Evolutionary conservation across 1,140 invertebrate species (phyloP), one percentile per base, ranked within the genome.

Genomic region (Philaenus spumarius): DNA sequence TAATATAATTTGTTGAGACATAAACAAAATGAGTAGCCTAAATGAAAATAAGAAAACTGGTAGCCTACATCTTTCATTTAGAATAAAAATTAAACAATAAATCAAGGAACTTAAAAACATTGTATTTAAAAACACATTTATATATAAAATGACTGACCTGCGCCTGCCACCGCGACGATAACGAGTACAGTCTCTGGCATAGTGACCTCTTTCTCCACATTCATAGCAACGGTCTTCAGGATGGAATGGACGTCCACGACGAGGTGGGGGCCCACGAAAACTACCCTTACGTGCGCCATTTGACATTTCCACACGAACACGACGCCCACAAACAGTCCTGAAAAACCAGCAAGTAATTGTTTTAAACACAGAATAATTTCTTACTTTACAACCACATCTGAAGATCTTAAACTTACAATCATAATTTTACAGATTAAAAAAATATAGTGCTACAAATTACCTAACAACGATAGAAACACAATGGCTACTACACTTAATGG

Each of bases 261-360:
- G 72, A 5, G 74, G 72, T 20, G 78, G 79, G 14, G 76, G 75
- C 9, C 77, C 74, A 0, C 75, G 74, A 19, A 67, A 72, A n/a
- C 78, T 75, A 37, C 86, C 81, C 51, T 83, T 78, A 26, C 73
- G 62, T 75, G 85, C 90, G 4, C 92, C 92, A 70, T 90, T 94
- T 0, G 92, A 95, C 71, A 91, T 80, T 73, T 97, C 94, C 1
- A 97, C 93, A 48, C 93, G 81, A n/a, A 92, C 90, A 39, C 92
- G 75, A 53, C 87, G 80, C 2, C 93, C 93, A 76, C 92, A 95
- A 34, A 96, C 83, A 37, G 84, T 89, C 34, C 93, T 82, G 42
- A 52, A 55, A 52, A 58, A 43, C 9, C 26, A 30, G 9, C 9
- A 30, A n/a, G n/a, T n/a, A n/a, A n/a, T n/a, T n/a, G n/a, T n/a